Evolutionary conservation across 1,140 invertebrate species (phyloP).

Genomic region (Ceratosolen fusciceps): DNA sequence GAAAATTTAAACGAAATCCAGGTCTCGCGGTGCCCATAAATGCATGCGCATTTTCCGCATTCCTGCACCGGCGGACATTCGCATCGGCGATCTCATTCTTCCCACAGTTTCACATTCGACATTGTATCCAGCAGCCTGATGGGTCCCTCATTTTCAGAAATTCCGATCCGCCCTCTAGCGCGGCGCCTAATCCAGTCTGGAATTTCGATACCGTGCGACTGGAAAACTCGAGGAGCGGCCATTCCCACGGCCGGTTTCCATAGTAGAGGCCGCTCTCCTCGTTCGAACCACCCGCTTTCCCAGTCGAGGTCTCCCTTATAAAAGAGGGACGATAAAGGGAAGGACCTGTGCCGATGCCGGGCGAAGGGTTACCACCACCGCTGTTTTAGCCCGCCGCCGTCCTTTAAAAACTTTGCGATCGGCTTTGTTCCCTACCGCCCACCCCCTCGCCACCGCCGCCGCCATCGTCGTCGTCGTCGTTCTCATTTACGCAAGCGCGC

Average conservation of each 20-base stretch:
- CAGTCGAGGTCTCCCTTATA: too few species aligned
- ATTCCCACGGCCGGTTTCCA: conserved; percentile 41
- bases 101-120: conserved; percentile 12
- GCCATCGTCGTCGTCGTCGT: too few species aligned
- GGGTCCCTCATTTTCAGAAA: conserved; percentile 31
- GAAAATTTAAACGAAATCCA: background rate
- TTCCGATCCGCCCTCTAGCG: conserved; percentile 31
- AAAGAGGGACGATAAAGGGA: background rate
- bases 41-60: conserved; percentile 5
- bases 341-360: background rate
- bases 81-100: conserved; percentile 11
- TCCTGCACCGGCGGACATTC: background rate
- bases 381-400: too few species aligned
- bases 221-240: conserved; percentile 28
- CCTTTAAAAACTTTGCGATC: background rate
- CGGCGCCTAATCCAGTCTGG: conserved; percentile 38
- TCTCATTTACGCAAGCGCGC: conserved; percentile 20
- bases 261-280: background rate
- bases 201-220: conserved; percentile 40
- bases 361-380: background rate
- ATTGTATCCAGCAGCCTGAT: background rate
- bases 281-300: too few species aligned
- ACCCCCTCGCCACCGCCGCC: too few species aligned
- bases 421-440: background rate
- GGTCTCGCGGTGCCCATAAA: background rate